These are phyloP conservation scores for Drosophila grimshawi DNA, from an alignment of 1,140 invertebrate genomes.

Conservation along the genomic window DNA sequence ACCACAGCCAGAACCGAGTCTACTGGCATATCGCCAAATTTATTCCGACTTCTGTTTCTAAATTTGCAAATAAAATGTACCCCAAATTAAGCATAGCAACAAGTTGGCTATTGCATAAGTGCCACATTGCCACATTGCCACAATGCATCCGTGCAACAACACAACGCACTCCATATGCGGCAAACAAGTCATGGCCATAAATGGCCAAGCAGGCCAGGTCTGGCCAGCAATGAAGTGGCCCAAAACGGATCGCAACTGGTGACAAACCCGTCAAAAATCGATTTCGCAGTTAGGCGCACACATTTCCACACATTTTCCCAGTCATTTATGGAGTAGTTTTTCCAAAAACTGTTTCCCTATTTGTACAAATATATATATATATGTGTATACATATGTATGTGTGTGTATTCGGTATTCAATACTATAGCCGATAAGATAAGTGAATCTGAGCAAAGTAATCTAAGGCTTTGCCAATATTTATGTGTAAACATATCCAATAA, in stretches of 20 bases:
- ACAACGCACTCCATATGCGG: background rate
- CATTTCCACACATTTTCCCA: background rate
- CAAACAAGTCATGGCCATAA: background rate
- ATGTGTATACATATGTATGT: too few species aligned
- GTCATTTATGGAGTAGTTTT: too few species aligned
- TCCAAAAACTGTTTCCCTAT: too few species aligned
- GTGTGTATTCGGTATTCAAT: too few species aligned
- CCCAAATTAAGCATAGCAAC: background rate
- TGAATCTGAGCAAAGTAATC: too few species aligned
- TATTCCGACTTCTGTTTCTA: background rate
- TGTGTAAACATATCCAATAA: too few species aligned
- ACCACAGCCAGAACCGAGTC: too few species aligned
- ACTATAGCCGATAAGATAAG: too few species aligned
- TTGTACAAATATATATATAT: too few species aligned
- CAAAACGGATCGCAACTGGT: background rate
- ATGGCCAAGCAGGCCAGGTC: background rate
- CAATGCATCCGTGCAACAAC: background rate
- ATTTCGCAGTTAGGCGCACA: background rate
- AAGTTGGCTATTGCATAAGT: background rate
- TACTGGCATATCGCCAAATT: background rate
- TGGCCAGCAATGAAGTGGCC: background rate
- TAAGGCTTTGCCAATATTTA: too few species aligned
- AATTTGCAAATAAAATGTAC: background rate
- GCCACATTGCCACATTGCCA: background rate
- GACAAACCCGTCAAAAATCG: constrained; percentile 3